Conservation (phyloP, 37 sponge, comb jelly and placozoan species). For the Eunapius fragilis region DNA sequence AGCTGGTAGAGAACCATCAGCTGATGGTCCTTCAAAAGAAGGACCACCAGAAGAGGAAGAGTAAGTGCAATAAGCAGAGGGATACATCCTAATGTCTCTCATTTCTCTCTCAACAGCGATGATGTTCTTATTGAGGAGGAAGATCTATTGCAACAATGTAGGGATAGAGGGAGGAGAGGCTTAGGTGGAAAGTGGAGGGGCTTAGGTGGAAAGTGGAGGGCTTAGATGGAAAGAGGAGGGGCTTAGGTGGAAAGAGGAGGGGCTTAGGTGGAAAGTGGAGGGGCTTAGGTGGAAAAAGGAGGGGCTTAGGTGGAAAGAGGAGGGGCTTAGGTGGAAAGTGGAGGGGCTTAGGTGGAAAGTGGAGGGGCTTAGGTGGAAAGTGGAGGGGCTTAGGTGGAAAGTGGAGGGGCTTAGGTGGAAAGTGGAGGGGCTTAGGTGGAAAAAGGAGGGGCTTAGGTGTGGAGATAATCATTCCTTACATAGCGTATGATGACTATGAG, state of each 20-base stretch:
- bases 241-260: not conserved
- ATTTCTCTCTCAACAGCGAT: not conserved
- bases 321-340: too few species aligned
- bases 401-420: too few species aligned
- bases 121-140: conserved; percentile 73
- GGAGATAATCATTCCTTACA: not conserved
- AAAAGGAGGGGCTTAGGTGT: not conserved
- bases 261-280: not conserved
- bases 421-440: not conserved
- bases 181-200: not conserved
- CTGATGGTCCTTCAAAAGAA: too few species aligned
- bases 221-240: not conserved
- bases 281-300: not conserved
- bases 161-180: not conserved
- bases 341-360: not conserved
- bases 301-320: not conserved
- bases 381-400: too few species aligned
- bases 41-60: too few species aligned
- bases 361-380: too few species aligned
- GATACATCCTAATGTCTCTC: too few species aligned
- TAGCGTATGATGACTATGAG: conserved; percentile 70
- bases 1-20: too few species aligned
- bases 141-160: conserved; percentile 67
- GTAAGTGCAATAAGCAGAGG: too few species aligned
- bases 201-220: not conserved